Evolutionary conservation across 2,113 vertebrate genomes (phyloP), one percentile per base, ranked within the genome.

Genomic region (Fukomys damarensis): DNA sequence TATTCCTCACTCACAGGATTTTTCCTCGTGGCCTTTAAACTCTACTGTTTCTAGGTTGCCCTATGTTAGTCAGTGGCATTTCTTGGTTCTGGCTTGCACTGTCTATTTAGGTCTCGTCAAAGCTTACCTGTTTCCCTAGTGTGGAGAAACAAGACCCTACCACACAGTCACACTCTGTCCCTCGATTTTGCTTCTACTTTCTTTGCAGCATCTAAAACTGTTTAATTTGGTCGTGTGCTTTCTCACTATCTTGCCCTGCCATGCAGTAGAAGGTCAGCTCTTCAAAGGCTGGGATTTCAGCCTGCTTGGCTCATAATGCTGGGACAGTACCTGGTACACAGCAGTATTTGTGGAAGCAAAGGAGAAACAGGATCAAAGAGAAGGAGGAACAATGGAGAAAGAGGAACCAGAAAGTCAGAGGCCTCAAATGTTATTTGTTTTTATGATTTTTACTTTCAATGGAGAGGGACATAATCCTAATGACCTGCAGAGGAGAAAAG

Each of bases 151-250:
- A 43, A 41, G 9, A 13, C 7, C 70, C 54, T 6, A 35, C 22
- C 86, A 30, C n/a, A 10, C 9, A 13, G 35, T 26, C 80, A n/a
- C 0, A 10, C 32, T 41, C 58, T 2, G 9, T 49, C 30, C 38
- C 61, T 59, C 12, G 32, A n/a, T 24, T 30, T 16, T 4, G 52
- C n/a, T 46, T 20, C 24, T 30, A 0, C 10, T 66, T 32, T 22
- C 26, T 49, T 13, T 22, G 76, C 1, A 22, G 82, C 49, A 17
- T 0, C 0, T 19, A 12, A 26, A 41, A 11, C 1, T 20, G 20
- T 43, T 38, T 9, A 13, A 30, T 35, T 30, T 49, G 1, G 16
- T 35, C 2, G 32, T 2, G 14, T 56, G 43, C 30, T 66, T 43
- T 13, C 49, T 58, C 7, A 7, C 1, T 12, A 5, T 5, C 70